These are phyloP conservation scores for Dione juno DNA, from an alignment of 2,888 invertebrate species.

Conservation along the genomic window DNA sequence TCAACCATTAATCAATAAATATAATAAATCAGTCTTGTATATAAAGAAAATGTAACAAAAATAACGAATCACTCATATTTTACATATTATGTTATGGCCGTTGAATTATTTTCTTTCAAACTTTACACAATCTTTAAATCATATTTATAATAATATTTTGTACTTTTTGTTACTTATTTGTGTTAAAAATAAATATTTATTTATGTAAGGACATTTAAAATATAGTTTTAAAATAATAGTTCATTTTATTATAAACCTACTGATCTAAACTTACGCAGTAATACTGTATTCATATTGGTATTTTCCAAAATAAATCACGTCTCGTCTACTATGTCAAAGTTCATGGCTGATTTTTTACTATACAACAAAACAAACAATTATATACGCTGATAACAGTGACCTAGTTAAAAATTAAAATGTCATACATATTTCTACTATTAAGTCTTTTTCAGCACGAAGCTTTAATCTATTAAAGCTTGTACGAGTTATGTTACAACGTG, in stretches of 20 bases:
- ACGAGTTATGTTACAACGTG: slow-evolving; percentile 37
- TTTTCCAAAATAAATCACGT: neutral
- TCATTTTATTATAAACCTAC: too few relatives aligned
- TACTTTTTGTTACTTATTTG: too few relatives aligned
- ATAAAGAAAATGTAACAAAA: slow-evolving; percentile 15
- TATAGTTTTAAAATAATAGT: too few relatives aligned
- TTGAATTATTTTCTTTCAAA: neutral
- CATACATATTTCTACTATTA: slow-evolving; percentile 32
- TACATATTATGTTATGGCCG: neutral
- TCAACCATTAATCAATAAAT: slow-evolving; percentile 44
- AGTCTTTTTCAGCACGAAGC: slow-evolving; percentile 44
- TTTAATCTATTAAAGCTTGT: slow-evolving; percentile 26
- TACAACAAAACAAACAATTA: slow-evolving; percentile 14
- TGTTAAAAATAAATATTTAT: too few relatives aligned
- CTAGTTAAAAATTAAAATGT: slow-evolving; percentile 35
- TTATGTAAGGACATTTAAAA: too few relatives aligned
- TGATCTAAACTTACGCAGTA: too few relatives aligned
- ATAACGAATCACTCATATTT: neutral
- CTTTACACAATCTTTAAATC: too few relatives aligned
- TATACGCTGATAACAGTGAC: slow-evolving; percentile 32
- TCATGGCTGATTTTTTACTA: slow-evolving; percentile 22
- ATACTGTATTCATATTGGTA: neutral
- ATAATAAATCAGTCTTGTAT: slow-evolving; percentile 12
- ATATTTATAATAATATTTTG: too few relatives aligned
- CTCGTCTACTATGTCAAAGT: slow-evolving; percentile 16